phyloP scores from a whole-genome alignment of 1,140 invertebrate genomes.

The Drosophila littoralis region DNA sequence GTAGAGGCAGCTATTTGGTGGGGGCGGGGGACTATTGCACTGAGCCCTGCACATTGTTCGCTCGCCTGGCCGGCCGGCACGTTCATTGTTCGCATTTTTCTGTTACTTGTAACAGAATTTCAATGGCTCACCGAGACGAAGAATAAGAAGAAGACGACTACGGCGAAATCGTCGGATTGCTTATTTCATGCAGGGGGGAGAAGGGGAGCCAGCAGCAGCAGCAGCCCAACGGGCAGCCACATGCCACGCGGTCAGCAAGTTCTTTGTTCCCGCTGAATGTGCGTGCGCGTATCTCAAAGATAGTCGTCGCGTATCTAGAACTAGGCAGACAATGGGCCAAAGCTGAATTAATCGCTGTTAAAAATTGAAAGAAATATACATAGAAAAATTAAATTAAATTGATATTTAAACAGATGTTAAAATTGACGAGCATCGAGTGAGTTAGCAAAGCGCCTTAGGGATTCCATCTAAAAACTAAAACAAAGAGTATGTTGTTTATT shows the following conservation, averaged over 20 bases:
- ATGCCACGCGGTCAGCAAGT: slow-evolving; percentile 74
- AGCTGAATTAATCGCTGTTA: not conserved
- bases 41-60: slow-evolving; percentile 59
- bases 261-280: slow-evolving; percentile 64
- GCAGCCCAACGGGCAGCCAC: slow-evolving; percentile 19
- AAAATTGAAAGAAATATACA: not conserved
- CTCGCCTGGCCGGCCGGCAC: slow-evolving; percentile 43
- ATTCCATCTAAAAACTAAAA: too few relatives aligned
- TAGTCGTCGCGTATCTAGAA: slow-evolving; percentile 25
- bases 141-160: slow-evolving; percentile 22
- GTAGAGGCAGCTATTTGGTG: not conserved
- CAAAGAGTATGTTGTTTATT: too few relatives aligned
- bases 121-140: slow-evolving; percentile 49
- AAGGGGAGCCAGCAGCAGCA: slow-evolving; percentile 40
- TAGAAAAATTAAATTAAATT: not conserved
- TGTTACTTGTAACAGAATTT: slow-evolving; percentile 79
- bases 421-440: too few relatives aligned
- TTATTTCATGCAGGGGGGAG: slow-evolving; percentile 57
- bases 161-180: slow-evolving; percentile 50
- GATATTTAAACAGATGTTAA: too few relatives aligned
- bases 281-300: slow-evolving; percentile 51
- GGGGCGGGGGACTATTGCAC: slow-evolving; percentile 7
- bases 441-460: too few relatives aligned
- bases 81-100: slow-evolving; percentile 74
- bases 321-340: slow-evolving; percentile 23